Conservation (phyloP, 2,888 invertebrate species). For the Limnephilus rhombicus region DNA sequence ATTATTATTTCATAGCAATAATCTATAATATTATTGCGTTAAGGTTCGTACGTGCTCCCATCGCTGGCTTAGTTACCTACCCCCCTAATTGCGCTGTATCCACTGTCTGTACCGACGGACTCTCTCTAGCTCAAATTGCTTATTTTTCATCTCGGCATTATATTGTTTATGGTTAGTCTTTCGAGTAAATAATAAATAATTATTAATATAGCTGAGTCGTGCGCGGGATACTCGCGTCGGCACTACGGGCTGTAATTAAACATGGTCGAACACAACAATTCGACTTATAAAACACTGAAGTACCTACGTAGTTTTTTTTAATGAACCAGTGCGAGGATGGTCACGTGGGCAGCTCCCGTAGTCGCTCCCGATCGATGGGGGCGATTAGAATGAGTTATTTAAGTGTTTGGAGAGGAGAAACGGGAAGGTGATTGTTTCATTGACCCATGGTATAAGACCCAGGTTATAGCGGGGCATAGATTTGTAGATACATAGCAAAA, state of each 20-base stretch:
- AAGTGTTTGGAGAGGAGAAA: background rate
- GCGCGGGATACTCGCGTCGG: constrained; percentile 55
- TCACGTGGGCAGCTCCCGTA: constrained; percentile 38
- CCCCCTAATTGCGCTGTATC: background rate
- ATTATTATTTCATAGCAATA: constrained; percentile 45
- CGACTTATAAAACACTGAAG: constrained; percentile 27
- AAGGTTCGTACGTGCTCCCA: background rate
- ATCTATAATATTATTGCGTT: background rate
- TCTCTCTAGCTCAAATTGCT: background rate
- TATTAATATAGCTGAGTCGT: constrained; percentile 56
- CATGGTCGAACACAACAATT: constrained; percentile 49
- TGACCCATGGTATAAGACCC: constrained; percentile 10
- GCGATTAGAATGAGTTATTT: constrained; percentile 43
- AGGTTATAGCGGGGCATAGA: background rate
- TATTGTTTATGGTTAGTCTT: background rate
- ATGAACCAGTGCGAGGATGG: background rate
- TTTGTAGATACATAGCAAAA: background rate
- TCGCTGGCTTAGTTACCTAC: background rate
- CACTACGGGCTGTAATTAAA: constrained; percentile 60
- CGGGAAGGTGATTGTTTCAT: constrained; percentile 22
- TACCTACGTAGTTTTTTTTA: constrained; percentile 1
- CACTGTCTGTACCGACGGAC: background rate
- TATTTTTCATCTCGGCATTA: background rate
- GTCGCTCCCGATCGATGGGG: constrained; percentile 37
- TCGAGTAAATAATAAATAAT: constrained; percentile 19